These are phyloP conservation scores for Drosophila prosaltans DNA, from an alignment of 1,140 invertebrate genomes.

Conservation along the genomic window DNA sequence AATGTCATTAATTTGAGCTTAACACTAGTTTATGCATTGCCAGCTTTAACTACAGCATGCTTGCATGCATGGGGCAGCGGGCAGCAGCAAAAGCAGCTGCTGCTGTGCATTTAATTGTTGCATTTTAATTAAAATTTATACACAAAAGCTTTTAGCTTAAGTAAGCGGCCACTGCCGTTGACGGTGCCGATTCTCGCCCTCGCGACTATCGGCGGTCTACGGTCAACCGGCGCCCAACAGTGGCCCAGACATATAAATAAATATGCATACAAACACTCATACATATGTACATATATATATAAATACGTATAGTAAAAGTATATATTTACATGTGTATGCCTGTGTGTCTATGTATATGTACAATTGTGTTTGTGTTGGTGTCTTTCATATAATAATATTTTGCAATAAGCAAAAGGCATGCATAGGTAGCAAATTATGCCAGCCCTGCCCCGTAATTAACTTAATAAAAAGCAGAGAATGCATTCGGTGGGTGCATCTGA, in stretches of 20 bases:
- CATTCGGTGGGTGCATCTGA: not conserved
- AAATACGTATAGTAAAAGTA: not conserved
- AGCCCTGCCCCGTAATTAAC: constrained; percentile 56
- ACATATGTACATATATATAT: constrained; percentile 26
- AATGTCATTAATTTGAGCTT: constrained; percentile 78
- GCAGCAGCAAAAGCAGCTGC: constrained; percentile 5
- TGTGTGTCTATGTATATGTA: not conserved
- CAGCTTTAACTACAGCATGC: constrained; percentile 64
- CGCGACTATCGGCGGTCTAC: not conserved
- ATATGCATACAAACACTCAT: constrained; percentile 25
- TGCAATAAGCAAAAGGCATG: constrained; percentile 60
- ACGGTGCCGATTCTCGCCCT: not conserved
- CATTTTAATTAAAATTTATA: constrained; percentile 74
- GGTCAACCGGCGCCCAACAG: constrained; percentile 21
- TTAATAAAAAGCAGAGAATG: constrained; percentile 48
- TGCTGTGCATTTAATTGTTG: constrained; percentile 63
- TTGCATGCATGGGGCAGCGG: constrained; percentile 48
- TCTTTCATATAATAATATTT: constrained; percentile 34
- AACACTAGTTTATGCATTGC: constrained; percentile 76
- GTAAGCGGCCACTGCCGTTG: constrained; percentile 61
- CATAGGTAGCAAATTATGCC: constrained; percentile 68
- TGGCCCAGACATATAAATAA: constrained; percentile 27
- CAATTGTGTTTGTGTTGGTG: constrained; percentile 14
- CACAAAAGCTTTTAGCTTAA: constrained; percentile 81
- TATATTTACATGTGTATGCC: not conserved